A percentile compares a stretch with the other conserved stretches of the same genome.
Evolutionary conservation across 92 coral and sea anemone species (phyloP).

Genomic region (Epizoanthus ramosus): DNA sequence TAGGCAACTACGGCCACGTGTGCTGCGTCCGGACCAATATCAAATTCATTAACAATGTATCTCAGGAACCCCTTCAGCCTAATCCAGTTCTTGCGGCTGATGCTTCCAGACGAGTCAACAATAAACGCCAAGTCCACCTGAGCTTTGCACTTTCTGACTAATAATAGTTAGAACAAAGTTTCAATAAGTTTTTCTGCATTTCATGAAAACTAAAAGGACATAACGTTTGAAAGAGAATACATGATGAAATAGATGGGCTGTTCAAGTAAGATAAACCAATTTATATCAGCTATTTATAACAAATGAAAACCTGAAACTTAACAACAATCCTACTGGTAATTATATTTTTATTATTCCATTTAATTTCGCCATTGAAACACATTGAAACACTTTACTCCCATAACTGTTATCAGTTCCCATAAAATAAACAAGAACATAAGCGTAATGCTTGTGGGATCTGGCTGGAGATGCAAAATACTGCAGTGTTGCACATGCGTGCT

Average conservation of each 20-base stretch:
- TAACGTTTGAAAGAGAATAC: too few relatives aligned
- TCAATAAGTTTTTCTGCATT: neutral
- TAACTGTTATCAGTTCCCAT: neutral
- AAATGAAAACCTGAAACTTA: too few relatives aligned
- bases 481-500: too few relatives aligned
- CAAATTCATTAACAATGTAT: conserved; percentile 17
- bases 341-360: too few relatives aligned
- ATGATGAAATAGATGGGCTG: too few relatives aligned
- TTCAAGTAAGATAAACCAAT: too few relatives aligned
- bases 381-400: neutral
- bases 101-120: conserved; percentile 39
- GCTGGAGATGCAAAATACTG: too few relatives aligned
- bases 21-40: conserved; percentile 31
- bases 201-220: neutral
- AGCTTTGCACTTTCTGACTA: conserved; percentile 31
- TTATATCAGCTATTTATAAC: too few relatives aligned
- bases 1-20: conserved; percentile 16
- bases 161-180: neutral
- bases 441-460: too few relatives aligned
- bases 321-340: too few relatives aligned
- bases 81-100: conserved; percentile 18
- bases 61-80: conserved; percentile 31
- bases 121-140: conserved; percentile 32
- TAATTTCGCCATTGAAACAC: too few relatives aligned
- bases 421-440: too few relatives aligned